Evolutionary conservation across 2,888 invertebrate genomes (phyloP).

Genomic region (Aphodius granarius): DNA sequence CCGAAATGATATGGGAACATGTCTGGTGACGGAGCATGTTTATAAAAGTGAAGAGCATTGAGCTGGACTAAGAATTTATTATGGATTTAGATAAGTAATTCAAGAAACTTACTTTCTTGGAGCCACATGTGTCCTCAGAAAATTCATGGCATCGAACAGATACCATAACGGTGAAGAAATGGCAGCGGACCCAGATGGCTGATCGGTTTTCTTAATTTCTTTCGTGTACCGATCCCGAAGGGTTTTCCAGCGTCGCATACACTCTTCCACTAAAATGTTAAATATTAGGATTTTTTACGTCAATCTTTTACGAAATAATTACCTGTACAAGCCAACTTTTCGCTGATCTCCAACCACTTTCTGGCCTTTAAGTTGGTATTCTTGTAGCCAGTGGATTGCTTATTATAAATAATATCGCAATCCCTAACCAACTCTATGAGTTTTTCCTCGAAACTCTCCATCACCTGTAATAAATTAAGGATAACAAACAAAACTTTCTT

Average conservation of each 20-base stretch:
- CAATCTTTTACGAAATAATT: neutral
- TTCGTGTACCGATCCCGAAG: too few relatives aligned
- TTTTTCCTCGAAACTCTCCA: conserved; percentile 5
- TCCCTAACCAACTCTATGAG: neutral
- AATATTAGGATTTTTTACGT: too few relatives aligned
- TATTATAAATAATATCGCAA: neutral
- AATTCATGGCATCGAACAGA: neutral
- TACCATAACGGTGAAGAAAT: neutral
- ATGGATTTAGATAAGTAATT: too few relatives aligned
- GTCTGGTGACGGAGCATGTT: too few relatives aligned
- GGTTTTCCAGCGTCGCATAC: conserved; percentile 11
- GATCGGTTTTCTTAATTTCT: neutral
- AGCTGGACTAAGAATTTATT: too few relatives aligned
- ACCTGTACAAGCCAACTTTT: conserved; percentile 2
- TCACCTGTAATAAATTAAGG: neutral
- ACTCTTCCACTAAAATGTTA: conserved; percentile 10
- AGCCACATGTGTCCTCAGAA: neutral
- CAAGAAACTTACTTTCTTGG: neutral
- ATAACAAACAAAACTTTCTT: neutral
- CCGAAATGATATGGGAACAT: too few relatives aligned
- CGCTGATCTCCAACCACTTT: neutral
- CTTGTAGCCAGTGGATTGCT: neutral
- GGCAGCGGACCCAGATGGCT: neutral
- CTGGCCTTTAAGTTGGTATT: neutral
- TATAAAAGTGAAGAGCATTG: too few relatives aligned